These are phyloP conservation scores for Metacarcinus magister DNA, from an alignment of 2,888 invertebrate genomes.

Conservation along the genomic window DNA sequence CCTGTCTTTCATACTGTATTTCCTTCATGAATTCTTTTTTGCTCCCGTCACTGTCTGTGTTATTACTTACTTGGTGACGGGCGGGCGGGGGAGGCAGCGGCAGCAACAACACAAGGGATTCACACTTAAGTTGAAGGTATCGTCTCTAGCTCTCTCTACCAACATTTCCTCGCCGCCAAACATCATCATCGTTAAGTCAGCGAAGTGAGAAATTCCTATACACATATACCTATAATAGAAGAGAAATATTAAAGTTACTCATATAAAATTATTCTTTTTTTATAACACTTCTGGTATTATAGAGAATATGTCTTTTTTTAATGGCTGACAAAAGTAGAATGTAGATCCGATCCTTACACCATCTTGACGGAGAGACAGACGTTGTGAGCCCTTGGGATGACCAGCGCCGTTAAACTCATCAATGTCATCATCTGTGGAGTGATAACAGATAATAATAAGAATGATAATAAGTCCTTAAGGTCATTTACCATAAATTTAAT, in stretches of 20 bases:
- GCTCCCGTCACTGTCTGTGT: background rate
- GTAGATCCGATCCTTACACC: conserved; percentile 57
- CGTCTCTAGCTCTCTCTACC: conserved; percentile 42
- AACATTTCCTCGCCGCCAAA: conserved; percentile 81
- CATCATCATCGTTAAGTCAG: conserved; percentile 81
- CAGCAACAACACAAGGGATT: conserved; percentile 79
- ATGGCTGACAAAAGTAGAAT: background rate
- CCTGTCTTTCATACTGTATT: too few species aligned
- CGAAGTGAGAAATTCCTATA: conserved; percentile 79
- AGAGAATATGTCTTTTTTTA: background rate
- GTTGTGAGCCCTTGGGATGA: conserved; percentile 71
- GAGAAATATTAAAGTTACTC: background rate
- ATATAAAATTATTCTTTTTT: background rate
- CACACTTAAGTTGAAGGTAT: conserved; percentile 65
- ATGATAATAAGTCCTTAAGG: too few species aligned
- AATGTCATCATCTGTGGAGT: conserved; percentile 69
- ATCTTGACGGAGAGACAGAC: conserved; percentile 73
- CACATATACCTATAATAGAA: conserved; percentile 78
- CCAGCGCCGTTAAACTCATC: conserved; percentile 72
- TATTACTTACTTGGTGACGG: conserved; percentile 75
- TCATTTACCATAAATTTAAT: too few species aligned
- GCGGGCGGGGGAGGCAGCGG: conserved; percentile 70
- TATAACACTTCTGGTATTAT: background rate
- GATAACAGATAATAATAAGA: background rate
- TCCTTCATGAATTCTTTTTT: background rate